Conservation (phyloP, 1,140 invertebrate genomes). For the Drosophila lacteicornis region DNA sequence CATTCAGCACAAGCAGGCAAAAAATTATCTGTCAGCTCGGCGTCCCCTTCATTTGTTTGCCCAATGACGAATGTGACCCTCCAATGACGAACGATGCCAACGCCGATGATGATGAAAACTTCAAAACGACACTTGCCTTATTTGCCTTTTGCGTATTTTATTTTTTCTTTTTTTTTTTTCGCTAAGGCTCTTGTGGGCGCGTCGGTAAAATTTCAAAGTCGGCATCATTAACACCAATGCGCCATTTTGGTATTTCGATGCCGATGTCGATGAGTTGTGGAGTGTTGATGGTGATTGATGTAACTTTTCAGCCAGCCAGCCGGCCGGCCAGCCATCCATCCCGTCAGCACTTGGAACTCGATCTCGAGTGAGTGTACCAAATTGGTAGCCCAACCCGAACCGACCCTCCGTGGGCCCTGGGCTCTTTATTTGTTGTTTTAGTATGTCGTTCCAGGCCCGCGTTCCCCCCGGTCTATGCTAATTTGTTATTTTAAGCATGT, state of each 20-base stretch:
- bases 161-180: conserved; percentile 7
- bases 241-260: conserved; percentile 70
- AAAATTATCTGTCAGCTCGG: conserved; percentile 70
- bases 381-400: conserved; percentile 45
- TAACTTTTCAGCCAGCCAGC: conserved; percentile 49
- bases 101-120: conserved; percentile 65
- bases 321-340: conserved; percentile 26
- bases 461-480: conserved; percentile 68
- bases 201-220: conserved; percentile 81
- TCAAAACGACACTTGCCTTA: conserved; percentile 73
- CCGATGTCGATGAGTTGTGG: conserved; percentile 48
- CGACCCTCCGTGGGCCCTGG: conserved; percentile 10
- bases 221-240: conserved; percentile 79
- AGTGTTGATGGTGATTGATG: conserved; percentile 71
- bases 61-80: conserved; percentile 74
- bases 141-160: conserved; percentile 54
- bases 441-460: conserved; percentile 23
- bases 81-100: conserved; percentile 68
- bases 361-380: conserved; percentile 61
- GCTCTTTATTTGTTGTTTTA: conserved; percentile 59
- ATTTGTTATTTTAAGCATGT: conserved; percentile 84
- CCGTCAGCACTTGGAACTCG: conserved; percentile 36
- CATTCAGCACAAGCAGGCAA: conserved; percentile 61
- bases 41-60: conserved; percentile 71
- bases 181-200: conserved; percentile 64